phyloP scores from a whole-genome alignment of 2,888 invertebrate genomes.

The Netelia fuscicornis region DNA sequence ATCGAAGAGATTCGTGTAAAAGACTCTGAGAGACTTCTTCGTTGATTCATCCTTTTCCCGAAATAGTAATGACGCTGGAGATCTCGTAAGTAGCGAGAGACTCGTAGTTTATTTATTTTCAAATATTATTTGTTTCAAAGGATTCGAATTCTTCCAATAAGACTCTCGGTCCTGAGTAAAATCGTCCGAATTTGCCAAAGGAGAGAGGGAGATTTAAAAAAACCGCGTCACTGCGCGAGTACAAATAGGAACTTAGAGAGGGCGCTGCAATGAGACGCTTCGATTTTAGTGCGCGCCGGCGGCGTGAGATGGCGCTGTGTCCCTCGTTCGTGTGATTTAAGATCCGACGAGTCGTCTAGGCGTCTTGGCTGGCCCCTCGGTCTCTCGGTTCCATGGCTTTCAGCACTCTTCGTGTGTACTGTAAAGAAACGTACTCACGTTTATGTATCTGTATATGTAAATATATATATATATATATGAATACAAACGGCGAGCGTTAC shows the following conservation, averaged over 20 bases:
- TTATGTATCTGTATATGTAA: background rate
- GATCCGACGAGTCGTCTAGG: conserved; percentile 30
- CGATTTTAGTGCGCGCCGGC: background rate
- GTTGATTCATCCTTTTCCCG: conserved; percentile 72
- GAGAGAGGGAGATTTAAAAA: background rate
- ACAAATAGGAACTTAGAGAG: background rate
- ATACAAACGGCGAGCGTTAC: conserved; percentile 9
- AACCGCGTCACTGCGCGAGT: background rate
- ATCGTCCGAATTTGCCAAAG: background rate
- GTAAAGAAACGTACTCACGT: background rate
- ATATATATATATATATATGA: background rate
- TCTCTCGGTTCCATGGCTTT: conserved; percentile 16
- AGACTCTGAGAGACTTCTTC: conserved; percentile 48
- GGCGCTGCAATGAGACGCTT: background rate
- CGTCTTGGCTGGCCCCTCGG: background rate
- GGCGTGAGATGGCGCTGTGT: background rate
- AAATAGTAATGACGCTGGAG: conserved; percentile 81
- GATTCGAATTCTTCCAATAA: background rate
- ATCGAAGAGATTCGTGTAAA: conserved; percentile 49
- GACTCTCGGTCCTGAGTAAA: background rate
- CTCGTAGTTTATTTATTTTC: conserved; percentile 16
- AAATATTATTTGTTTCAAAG: background rate
- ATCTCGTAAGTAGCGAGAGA: conserved; percentile 70
- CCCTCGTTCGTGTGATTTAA: conserved; percentile 21
- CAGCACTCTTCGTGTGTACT: background rate